Evolutionary conservation across 2,113 vertebrate species (phyloP), one percentile per base, ranked within the genome.

Genomic region (Gadus chalcogrammus): DNA sequence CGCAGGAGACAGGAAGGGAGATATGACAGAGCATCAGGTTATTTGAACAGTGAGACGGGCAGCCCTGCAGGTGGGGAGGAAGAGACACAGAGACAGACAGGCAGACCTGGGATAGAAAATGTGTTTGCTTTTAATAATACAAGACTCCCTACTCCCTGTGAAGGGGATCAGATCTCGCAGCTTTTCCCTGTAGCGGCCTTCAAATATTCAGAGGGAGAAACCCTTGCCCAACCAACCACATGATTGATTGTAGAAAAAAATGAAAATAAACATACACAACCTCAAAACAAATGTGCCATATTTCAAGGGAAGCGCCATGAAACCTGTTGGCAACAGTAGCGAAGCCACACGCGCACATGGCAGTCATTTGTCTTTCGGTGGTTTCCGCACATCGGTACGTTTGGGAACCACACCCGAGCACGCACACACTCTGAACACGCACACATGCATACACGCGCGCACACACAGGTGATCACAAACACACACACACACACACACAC

Each of bases 341-440:
- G 81, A 87, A 73, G 52, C 78, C 79, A 76, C 72, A 76, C 79
- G 60, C 70, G 76, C 82, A 90, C 82, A 90, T 87, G 80, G 85
- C 75, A 35, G 48, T 83, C 80, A 76, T 88, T 86, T 74, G 77
- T 87, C 85, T 88, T 83, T 68, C 75, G 62, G 0, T n/a, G 72
- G 74, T 70, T 72, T 82, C 74, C 71, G 55, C 74, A 66, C 78
- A 72, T 73, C 9, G 4, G 75, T 76, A 55, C 60, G 61, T 72
- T 78, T 77, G 71, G 74, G 64, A 55, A 74, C 73, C 73, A 73
- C 68, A 38, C 1, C 56, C 61, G 68, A 16, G 4, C 55, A 58
- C 55, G 4, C 55, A 16, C 55, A 20, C 24, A 5, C 28, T 11
- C 55, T 3, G 5, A 24, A 66, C 65, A 20, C 24, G 4, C 15